Evolutionary conservation across 1,140 invertebrate genomes (phyloP).

Genomic region (Pogonomyrmex californicus): DNA sequence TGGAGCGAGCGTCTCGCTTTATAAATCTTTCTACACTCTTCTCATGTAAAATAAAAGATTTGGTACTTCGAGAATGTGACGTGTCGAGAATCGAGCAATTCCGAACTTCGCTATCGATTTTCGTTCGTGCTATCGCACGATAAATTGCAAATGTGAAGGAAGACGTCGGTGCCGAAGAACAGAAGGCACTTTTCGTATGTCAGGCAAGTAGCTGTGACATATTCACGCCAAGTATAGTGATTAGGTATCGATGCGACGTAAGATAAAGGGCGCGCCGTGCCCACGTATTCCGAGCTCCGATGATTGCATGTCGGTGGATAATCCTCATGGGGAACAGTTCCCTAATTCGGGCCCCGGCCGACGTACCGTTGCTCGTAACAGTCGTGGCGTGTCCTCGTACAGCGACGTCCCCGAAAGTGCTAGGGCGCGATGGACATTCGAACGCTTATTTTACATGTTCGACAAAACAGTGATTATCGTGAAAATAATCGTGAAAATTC

Average conservation of each 20-base stretch:
- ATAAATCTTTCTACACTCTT: background rate
- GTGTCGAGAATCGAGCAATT: background rate
- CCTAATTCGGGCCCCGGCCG: slow-evolving; percentile 64
- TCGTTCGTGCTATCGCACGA: background rate
- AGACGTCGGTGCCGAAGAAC: background rate
- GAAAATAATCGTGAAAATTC: background rate
- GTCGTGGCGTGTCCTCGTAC: slow-evolving; percentile 24
- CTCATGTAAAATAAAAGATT: background rate
- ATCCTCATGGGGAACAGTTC: slow-evolving; percentile 67
- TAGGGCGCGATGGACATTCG: background rate
- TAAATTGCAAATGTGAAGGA: background rate
- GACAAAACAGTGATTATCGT: background rate
- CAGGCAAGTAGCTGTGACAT: slow-evolving; percentile 27
- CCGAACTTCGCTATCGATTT: background rate
- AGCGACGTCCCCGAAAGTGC: slow-evolving; percentile 1
- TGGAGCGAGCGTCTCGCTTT: too few relatives aligned
- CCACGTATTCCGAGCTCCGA: slow-evolving; percentile 23
- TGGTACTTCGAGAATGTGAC: background rate
- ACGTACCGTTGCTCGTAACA: slow-evolving; percentile 39
- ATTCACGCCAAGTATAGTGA: slow-evolving; percentile 46
- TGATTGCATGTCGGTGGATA: slow-evolving; percentile 68
- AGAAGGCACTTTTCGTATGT: background rate
- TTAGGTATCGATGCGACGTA: slow-evolving; percentile 63
- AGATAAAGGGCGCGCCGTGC: slow-evolving; percentile 47
- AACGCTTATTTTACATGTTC: background rate